Evolutionary conservation across 53 echinoderm and acorn worm species (phyloP), one percentile per base, ranked within the genome.

Genomic region (Zoroaster sp.): DNA sequence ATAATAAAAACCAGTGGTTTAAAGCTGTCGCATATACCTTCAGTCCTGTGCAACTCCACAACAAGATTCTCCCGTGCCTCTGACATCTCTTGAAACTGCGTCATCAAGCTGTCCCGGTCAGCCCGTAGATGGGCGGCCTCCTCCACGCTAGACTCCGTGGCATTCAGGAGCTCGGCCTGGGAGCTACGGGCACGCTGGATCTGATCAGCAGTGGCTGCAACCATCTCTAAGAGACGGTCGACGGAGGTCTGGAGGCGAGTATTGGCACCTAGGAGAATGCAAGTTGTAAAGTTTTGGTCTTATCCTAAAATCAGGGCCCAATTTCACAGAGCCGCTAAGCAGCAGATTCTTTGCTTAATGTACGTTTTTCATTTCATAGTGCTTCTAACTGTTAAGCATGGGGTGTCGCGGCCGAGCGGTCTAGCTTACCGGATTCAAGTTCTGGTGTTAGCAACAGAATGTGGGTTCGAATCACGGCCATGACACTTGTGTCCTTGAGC

Each of bases 161-260:
- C 88, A 5, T 72, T 80, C 34, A 91, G 89, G 18, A 89, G 81
- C 78, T 93, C 89, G 28, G 83, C 65, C 86, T 91, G 93, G 59
- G 78, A 83, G 35, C 91, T 87, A 35, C 90, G 90, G 67, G 92
- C 95, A 2, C 87, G 93, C 25, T 94, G 89, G 35, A 90, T 83
- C 90, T 87, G 85, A 5, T 92, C 92, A 0, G 93, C 81, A 23
- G 95, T 88, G 7, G 90, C 93, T 1, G 94, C 79, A 49, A 91
- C 92, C 88, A 92, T 93, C 87, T 98, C 95, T 5, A 98, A 68
- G 30, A 98, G 93, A 5, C 83, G 86, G 38, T 98, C 94, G 0
- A 98, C 95, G 0, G 98, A 90, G 41, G 94, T 43, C 77, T 95
- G 98, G 21, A 98, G 90, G 33, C 95, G 90, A 4, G 76, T 83